Conservation (phyloP, 2,888 invertebrate genomes). For the Leptopilina syphax region DNA sequence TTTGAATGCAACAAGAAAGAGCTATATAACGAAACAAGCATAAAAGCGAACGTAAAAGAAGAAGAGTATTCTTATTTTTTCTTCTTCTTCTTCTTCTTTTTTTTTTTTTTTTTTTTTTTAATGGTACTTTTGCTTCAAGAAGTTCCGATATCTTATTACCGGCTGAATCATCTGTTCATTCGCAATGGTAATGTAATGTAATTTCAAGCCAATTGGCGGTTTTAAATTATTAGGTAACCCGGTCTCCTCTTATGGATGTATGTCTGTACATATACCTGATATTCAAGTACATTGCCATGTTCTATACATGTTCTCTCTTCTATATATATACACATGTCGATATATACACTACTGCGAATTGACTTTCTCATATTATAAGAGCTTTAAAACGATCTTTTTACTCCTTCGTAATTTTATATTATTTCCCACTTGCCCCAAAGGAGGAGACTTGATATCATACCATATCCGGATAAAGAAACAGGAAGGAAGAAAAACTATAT, state of each 20-base stretch:
- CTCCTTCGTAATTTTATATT: slow-evolving; percentile 26
- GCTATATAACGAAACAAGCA: neutral
- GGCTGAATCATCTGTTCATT: slow-evolving; percentile 48
- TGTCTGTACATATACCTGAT: neutral
- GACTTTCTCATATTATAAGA: slow-evolving; percentile 22
- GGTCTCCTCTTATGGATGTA: slow-evolving; percentile 48
- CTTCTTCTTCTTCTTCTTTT: too few relatives aligned
- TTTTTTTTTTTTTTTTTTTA: neutral
- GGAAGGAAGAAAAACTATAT: slow-evolving; percentile 13
- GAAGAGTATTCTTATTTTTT: neutral
- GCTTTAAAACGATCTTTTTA: slow-evolving; percentile 20
- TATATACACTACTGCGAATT: slow-evolving; percentile 22
- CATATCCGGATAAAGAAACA: slow-evolving; percentile 16
- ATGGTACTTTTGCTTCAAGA: slow-evolving; percentile 19
- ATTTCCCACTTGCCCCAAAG: slow-evolving; percentile 29
- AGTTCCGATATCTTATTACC: slow-evolving; percentile 37
- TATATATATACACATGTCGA: neutral
- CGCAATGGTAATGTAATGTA: slow-evolving; percentile 59
- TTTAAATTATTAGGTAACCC: slow-evolving; percentile 66
- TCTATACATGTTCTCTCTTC: slow-evolving; percentile 24
- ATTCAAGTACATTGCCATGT: slow-evolving; percentile 35
- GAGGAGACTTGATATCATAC: slow-evolving; percentile 21
- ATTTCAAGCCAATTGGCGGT: slow-evolving; percentile 53
- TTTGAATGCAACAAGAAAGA: slow-evolving; percentile 12
- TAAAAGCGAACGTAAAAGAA: slow-evolving; percentile 33